Evolutionary conservation across 1,140 invertebrate genomes (phyloP).

Genomic region (Diprion similis): DNA sequence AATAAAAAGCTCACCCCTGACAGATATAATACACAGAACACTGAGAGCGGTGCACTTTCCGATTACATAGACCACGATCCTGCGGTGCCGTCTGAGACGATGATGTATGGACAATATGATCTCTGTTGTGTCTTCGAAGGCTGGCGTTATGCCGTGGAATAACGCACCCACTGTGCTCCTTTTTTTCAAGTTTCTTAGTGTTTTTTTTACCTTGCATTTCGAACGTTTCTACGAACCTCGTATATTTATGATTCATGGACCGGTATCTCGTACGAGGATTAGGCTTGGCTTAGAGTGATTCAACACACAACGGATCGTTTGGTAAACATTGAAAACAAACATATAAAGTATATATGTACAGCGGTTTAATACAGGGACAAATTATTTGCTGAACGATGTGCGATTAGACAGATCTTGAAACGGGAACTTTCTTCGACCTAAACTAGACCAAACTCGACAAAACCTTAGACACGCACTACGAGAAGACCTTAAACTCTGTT

Average conservation of each 20-base stretch:
- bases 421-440: no score
- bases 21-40: conserved; percentile 12
- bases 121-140: conserved; percentile 12
- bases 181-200: neutral
- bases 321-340: conserved; percentile 3
- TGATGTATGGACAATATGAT: conserved; percentile 23
- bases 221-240: conserved; percentile 2
- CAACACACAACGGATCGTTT: neutral
- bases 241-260: conserved; percentile 11
- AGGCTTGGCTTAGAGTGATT: neutral
- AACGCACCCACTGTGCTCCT: neutral
- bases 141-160: neutral
- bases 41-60: neutral
- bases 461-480: no score
- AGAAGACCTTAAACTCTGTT: no score
- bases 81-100: neutral
- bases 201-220: neutral
- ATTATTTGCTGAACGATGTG: no score
- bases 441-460: no score
- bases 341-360: neutral
- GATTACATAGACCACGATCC: conserved; percentile 11
- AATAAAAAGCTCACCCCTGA: conserved; percentile 3
- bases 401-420: no score
- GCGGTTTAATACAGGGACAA: no score
- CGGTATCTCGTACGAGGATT: neutral